These are phyloP conservation scores for Hirtodrosophila alboralis DNA, from an alignment of 2,888 invertebrate genomes.

Conservation along the genomic window DNA sequence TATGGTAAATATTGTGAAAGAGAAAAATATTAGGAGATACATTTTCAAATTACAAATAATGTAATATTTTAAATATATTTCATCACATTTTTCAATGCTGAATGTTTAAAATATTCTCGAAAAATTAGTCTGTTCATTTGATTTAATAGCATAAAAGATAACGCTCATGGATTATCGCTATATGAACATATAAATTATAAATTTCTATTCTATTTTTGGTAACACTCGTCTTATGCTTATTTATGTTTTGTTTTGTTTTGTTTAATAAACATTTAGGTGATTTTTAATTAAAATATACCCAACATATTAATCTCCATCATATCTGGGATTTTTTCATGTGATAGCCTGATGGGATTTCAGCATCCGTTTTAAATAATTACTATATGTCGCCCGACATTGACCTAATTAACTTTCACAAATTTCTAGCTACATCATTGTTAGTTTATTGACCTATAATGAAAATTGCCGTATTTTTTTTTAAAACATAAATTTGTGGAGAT, in stretches of 20 bases:
- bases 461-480: conserved; percentile 6
- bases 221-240: conserved; percentile 15
- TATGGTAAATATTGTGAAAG: too few relatives aligned
- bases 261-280: not conserved
- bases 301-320: not conserved
- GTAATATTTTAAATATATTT: conserved; percentile 45
- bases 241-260: conserved; percentile 12
- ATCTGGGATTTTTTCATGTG: conserved; percentile 12
- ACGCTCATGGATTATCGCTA: conserved; percentile 29
- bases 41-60: too few relatives aligned
- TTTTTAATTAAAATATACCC: too few relatives aligned
- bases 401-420: conserved; percentile 56
- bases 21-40: conserved; percentile 8
- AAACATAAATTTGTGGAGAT: too few relatives aligned
- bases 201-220: conserved; percentile 40
- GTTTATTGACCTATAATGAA: conserved; percentile 58
- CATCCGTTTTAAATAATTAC: conserved; percentile 42
- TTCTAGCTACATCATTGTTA: conserved; percentile 26
- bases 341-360: conserved; percentile 34
- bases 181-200: not conserved
- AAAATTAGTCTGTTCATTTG: conserved; percentile 6
- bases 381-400: conserved; percentile 52
- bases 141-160: conserved; percentile 41
- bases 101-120: not conserved
- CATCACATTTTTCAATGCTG: conserved; percentile 43